Evolutionary conservation across 1,140 invertebrate genomes (phyloP).

Genomic region (Melanaphis sacchari): DNA sequence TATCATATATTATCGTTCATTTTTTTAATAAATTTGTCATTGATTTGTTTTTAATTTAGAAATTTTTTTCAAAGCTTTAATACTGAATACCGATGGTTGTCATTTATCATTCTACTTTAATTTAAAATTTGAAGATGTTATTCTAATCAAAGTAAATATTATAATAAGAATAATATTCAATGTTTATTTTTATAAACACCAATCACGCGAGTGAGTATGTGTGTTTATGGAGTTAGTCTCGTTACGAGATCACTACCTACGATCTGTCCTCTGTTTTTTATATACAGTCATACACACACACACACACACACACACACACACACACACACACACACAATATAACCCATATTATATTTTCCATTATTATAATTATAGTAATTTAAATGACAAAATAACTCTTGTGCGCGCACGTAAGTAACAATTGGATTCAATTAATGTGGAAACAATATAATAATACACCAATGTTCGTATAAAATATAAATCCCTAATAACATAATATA

Average conservation of each 20-base stretch:
- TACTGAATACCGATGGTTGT: too few relatives aligned
- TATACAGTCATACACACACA: not conserved
- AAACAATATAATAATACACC: not conserved
- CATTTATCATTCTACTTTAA: not conserved
- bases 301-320: not conserved
- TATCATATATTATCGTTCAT: too few relatives aligned
- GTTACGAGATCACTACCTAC: not conserved
- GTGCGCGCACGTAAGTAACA: not conserved
- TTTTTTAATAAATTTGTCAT: too few relatives aligned
- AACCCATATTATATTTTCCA: not conserved
- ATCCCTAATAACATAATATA: not conserved
- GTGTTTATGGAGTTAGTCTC: not conserved
- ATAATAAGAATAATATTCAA: not conserved
- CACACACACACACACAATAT: not conserved
- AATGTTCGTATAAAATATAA: not conserved
- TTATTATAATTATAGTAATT: not conserved
- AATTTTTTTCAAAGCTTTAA: too few relatives aligned
- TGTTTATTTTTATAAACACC: not conserved
- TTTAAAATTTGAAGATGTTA: not conserved
- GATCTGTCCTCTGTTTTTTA: not conserved
- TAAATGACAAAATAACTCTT: not conserved
- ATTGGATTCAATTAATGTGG: conserved; percentile 15
- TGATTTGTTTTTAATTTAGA: too few relatives aligned
- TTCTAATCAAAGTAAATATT: not conserved
- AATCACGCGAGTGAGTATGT: not conserved